These are phyloP conservation scores for Periophthalmus magnuspinnatus DNA, from an alignment of 2,797 vertebrate genomes.

Conservation along the genomic window DNA sequence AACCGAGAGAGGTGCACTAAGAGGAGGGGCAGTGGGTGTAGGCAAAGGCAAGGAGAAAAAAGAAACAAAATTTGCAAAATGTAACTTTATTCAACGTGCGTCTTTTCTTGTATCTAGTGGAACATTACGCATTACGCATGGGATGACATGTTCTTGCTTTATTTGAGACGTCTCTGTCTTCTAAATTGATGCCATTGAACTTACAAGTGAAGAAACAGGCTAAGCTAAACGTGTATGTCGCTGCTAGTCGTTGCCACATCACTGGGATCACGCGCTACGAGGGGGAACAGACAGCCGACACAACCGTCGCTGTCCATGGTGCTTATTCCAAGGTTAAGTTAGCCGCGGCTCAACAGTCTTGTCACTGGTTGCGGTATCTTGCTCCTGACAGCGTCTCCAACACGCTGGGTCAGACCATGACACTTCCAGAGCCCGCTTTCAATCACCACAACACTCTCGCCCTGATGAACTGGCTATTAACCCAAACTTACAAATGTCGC, in stretches of 20 bases:
- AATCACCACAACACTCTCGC: neutral
- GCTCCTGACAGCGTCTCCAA: conserved; percentile 22
- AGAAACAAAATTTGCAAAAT: neutral
- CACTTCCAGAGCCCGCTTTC: conserved; percentile 10
- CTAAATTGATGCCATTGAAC: neutral
- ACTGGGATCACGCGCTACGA: neutral
- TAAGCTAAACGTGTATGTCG: neutral
- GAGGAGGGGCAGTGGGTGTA: conserved; percentile 1
- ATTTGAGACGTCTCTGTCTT: conserved; percentile 3
- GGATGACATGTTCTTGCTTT: neutral
- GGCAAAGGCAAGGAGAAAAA: conserved; percentile 4
- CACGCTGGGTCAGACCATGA: conserved; percentile 37
- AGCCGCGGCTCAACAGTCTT: conserved; percentile 64
- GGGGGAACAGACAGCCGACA: conserved; percentile 16
- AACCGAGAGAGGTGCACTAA: conserved; percentile 17
- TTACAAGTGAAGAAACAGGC: conserved; percentile 1
- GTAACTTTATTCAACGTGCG: neutral
- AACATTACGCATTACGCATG: conserved; percentile 2
- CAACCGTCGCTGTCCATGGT: conserved; percentile 8
- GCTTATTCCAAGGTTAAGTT: conserved; percentile 69
- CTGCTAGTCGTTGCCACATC: neutral
- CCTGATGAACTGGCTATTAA: conserved; percentile 49
- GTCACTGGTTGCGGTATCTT: conserved; percentile 63
- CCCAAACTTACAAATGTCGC: conserved; percentile 44
- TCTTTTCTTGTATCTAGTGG: no score